phyloP scores from a whole-genome alignment of 2,888 invertebrate species.

The Orthonychiurus folsomi region DNA sequence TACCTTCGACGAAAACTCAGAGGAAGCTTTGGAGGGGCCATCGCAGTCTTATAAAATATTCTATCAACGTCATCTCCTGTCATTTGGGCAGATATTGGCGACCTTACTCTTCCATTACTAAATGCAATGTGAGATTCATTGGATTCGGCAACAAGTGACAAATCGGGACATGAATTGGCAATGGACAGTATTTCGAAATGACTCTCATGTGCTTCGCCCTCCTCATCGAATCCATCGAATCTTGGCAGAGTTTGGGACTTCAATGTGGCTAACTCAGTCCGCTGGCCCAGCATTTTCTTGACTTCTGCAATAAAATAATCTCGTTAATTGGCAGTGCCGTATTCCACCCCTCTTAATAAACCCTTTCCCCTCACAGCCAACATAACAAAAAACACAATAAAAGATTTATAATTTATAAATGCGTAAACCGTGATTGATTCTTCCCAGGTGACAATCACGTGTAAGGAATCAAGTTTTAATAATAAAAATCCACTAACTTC shows the following conservation, averaged over 20 bases:
- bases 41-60: constrained; percentile 17
- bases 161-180: constrained; percentile 38
- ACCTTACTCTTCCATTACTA: neutral
- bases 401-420: no score
- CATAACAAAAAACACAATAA: no score
- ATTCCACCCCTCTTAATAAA: neutral
- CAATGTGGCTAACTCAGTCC: constrained; percentile 27
- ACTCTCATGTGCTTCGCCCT: constrained; percentile 30
- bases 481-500: neutral
- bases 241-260: constrained; percentile 37
- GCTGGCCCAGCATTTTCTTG: constrained; percentile 33
- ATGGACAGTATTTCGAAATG: constrained; percentile 38
- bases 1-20: constrained; percentile 38
- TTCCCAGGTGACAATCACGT: no score
- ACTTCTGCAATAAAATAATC: neutral
- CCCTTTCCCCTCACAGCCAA: neutral
- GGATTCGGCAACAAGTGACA: constrained; percentile 32
- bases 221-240: constrained; percentile 40
- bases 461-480: neutral
- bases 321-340: neutral
- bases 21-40: constrained; percentile 30
- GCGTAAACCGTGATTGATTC: no score
- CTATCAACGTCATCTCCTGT: constrained; percentile 31
- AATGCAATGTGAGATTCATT: constrained; percentile 4
- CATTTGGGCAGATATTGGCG: neutral